Percentiles rank a stretch among this genome's conserved stretches.
Conservation (phyloP, 2,797 vertebrate genomes). For the Rhinatrema bivittatum region DNA sequence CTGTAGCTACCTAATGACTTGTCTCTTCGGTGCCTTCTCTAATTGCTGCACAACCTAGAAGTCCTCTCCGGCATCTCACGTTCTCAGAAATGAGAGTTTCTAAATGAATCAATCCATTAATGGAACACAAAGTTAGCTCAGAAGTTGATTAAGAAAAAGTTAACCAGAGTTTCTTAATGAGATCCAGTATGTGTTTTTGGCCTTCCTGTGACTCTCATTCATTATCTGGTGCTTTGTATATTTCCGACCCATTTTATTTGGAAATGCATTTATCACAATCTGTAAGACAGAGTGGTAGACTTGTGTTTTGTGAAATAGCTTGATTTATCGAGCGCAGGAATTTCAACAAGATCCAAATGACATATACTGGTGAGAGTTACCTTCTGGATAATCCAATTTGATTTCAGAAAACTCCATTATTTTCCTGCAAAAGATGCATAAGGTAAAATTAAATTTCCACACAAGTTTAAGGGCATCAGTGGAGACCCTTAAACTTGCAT, state of each 20-base stretch:
- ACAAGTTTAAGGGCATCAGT: constrained; percentile 25
- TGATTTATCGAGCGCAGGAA: constrained; percentile 47
- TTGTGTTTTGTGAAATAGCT: constrained; percentile 26
- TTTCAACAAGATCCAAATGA: constrained; percentile 29
- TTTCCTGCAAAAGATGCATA: constrained; percentile 27
- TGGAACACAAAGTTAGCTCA: constrained; percentile 21
- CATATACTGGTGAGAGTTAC: constrained; percentile 26
- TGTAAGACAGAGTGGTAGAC: constrained; percentile 24
- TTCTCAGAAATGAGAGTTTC: constrained; percentile 12
- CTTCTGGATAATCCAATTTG: constrained; percentile 24
- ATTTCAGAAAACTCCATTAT: constrained; percentile 23
- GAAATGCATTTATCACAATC: constrained; percentile 40
- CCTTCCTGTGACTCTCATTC: constrained; percentile 24
- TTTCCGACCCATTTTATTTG: too few species aligned
- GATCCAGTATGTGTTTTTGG: constrained; percentile 12
- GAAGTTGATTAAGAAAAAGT: constrained; percentile 32
- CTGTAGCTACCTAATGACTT: constrained; percentile 25
- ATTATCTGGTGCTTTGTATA: constrained; percentile 25
- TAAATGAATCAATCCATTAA: constrained; percentile 30
- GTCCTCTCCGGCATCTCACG: constrained; percentile 14
- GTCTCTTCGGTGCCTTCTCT: constrained; percentile 30
- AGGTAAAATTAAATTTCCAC: constrained; percentile 25
- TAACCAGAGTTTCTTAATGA: constrained; percentile 22
- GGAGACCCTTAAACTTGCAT: too few species aligned
- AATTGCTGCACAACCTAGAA: constrained; percentile 33